These are phyloP conservation scores for Lateolabrax maculatus DNA, from an alignment of 2,797 vertebrate species.

Conservation along the genomic window DNA sequence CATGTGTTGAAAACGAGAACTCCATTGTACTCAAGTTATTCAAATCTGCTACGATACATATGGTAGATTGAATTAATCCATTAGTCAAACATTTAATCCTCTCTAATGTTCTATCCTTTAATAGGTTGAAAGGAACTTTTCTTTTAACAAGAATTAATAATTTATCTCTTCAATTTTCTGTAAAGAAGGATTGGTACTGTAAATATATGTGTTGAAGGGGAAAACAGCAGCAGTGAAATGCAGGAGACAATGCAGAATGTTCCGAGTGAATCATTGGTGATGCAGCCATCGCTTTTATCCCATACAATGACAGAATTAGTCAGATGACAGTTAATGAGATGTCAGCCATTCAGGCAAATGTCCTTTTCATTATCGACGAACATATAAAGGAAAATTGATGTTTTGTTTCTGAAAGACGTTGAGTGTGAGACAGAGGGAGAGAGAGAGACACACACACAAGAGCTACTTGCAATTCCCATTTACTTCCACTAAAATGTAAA, in stretches of 20 bases:
- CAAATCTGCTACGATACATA: background rate
- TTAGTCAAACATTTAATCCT: constrained; percentile 39
- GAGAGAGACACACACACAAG: background rate
- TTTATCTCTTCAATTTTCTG: constrained; percentile 14
- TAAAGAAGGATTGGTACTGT: background rate
- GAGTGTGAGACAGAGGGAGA: background rate
- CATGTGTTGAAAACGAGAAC: background rate
- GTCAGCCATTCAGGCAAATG: constrained; percentile 60
- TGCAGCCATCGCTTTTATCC: constrained; percentile 27
- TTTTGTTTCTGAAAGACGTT: constrained; percentile 1
- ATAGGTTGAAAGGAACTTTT: constrained; percentile 31
- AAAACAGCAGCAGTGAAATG: constrained; percentile 10
- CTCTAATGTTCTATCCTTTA: background rate
- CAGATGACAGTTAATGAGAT: constrained; percentile 50
- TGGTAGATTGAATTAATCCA: constrained; percentile 35
- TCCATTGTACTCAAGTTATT: background rate
- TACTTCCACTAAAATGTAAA: constrained; percentile 19
- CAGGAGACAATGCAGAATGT: constrained; percentile 21
- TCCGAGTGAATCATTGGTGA: constrained; percentile 31
- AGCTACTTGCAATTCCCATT: constrained; percentile 13
- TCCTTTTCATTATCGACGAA: constrained; percentile 36
- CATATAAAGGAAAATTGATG: constrained; percentile 27
- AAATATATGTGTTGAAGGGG: constrained; percentile 6
- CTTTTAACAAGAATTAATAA: constrained; percentile 20
- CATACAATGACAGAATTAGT: constrained; percentile 46